Percentiles rank a stretch among this genome's conserved stretches.
Evolutionary conservation across 2,797 vertebrate genomes (phyloP).

Genomic region (Squalus acanthias): DNA sequence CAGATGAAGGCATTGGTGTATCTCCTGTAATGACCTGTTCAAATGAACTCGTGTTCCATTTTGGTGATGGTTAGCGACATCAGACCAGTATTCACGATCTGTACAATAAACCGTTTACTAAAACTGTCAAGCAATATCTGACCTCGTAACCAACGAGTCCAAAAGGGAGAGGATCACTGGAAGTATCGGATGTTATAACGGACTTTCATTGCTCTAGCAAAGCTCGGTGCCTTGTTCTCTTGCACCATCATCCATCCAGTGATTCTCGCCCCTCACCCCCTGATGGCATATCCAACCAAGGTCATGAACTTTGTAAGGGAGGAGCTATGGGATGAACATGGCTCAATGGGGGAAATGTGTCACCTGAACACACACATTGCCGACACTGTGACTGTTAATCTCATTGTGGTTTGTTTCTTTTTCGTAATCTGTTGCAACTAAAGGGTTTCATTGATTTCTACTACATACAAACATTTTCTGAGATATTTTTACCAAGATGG

Average conservation of each 20-base stretch:
- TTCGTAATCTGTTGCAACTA: neutral
- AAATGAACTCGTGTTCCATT: neutral
- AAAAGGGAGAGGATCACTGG: neutral
- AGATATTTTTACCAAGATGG: neutral
- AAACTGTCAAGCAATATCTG: neutral
- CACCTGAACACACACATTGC: neutral
- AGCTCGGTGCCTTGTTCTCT: neutral
- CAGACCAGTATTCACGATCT: neutral
- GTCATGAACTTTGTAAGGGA: neutral
- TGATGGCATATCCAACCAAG: no score
- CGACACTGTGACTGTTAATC: neutral
- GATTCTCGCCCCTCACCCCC: neutral
- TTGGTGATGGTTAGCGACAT: neutral
- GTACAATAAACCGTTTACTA: neutral
- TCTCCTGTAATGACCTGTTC: neutral
- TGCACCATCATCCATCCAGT: neutral
- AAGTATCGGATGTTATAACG: neutral
- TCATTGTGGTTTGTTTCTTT: neutral
- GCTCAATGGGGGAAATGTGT: neutral
- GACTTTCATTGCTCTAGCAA: neutral
- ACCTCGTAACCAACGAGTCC: neutral
- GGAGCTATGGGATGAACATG: neutral
- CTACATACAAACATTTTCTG: neutral
- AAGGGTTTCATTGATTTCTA: neutral
- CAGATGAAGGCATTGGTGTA: neutral